Base-by-base conservation (phyloP, 2,113 vertebrate species). In the Actenoides hombroni region DNA sequence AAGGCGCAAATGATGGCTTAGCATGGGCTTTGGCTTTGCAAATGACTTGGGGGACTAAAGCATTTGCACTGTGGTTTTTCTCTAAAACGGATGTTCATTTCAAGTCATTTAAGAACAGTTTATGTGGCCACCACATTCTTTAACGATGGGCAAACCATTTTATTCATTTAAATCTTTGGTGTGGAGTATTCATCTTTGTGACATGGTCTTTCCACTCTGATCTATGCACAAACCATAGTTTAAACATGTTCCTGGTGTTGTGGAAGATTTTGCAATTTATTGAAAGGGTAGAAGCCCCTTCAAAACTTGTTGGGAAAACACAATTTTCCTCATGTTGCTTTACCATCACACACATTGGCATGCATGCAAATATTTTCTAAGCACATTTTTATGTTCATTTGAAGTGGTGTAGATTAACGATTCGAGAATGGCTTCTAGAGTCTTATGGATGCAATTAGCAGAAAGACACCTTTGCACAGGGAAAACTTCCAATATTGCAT, bases 61-160 rank as follows among this genome's bases (percentile, higher is more conserved):
- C 11, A 11, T 81, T 59, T 68, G 13, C 7, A 33, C 8, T 23
- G 42, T 13, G 17, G 8, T 14, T 40, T 13, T 11, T 46, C 68
- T 53, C 70, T 46, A 26, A 70, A 71, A 24, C 5, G 20, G 46
- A 23, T 37, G 12, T 11, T 76, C 5, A 4, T 25, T 63, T 51
- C 8, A 12, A 40, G 25, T 56, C 26, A 25, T 16, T 67, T 49
- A 61, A 39, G 40, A 53, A 29, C 11, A 39, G 37, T 11, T 44
- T 57, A 44, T 2, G 0, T 11, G 11, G 40, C 31, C 0, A 0
- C 31, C 26, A 5, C 3, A 0, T 18, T 60, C 20, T 48, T 33
- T 39, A 46, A 46, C 11, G 51, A 19, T 11, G 25, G 46, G 25
- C 25, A 31, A 35, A 69, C 16, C 3, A 18, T 37, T 64, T 53